Percentiles rank a stretch among this genome's conserved stretches.
phyloP scores from a whole-genome alignment of 2,797 vertebrate species.

The Cottoperca gobio region DNA sequence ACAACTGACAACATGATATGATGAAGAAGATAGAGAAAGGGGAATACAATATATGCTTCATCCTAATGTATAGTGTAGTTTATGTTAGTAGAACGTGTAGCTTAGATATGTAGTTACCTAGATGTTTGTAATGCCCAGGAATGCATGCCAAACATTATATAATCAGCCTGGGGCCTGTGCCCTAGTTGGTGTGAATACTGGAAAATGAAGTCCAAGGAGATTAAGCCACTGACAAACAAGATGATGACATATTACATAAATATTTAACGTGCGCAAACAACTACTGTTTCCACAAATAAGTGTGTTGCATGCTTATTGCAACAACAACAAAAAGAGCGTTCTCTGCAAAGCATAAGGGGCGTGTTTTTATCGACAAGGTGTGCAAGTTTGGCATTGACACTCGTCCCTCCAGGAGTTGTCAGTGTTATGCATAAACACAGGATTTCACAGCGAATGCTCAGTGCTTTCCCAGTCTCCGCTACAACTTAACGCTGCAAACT shows the following conservation, averaged over 20 bases:
- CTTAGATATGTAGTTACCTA: slow-evolving; percentile 35
- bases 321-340: slow-evolving; percentile 12
- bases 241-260: slow-evolving; percentile 46
- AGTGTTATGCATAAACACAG: slow-evolving; percentile 6
- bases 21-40: slow-evolving; percentile 8
- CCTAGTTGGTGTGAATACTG: slow-evolving; percentile 69
- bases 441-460: slow-evolving; percentile 1
- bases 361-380: slow-evolving; percentile 24
- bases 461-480: neutral
- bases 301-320: slow-evolving; percentile 4
- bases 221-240: slow-evolving; percentile 53
- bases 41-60: neutral
- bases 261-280: slow-evolving; percentile 39
- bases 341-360: slow-evolving; percentile 10
- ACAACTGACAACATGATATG: slow-evolving; percentile 39
- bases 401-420: slow-evolving; percentile 37
- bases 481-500: slow-evolving; percentile 15
- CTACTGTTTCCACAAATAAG: slow-evolving; percentile 11
- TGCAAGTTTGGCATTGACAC: slow-evolving; percentile 45
- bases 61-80: neutral
- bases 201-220: slow-evolving; percentile 65
- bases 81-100: slow-evolving; percentile 3
- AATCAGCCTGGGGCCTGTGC: slow-evolving; percentile 69
- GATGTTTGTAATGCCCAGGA: slow-evolving; percentile 53
- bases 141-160: slow-evolving; percentile 72